Base-by-base conservation (phyloP, 2,113 vertebrate species). In the Mungos mungo region DNA sequence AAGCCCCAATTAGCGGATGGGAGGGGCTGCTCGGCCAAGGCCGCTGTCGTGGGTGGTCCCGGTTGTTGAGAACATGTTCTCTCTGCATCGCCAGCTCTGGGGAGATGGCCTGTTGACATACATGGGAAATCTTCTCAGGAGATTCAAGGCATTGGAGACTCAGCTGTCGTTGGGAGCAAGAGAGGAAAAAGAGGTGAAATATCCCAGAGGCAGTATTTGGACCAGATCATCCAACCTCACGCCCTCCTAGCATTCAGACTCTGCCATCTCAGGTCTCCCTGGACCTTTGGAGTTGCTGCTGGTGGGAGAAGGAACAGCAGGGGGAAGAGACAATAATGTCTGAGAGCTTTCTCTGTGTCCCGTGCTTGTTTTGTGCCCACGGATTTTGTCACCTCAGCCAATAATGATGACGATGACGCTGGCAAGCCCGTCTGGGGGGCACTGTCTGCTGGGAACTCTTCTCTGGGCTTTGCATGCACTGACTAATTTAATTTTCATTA, bases 361-460 rank as follows among this genome's bases (percentile, higher is more conserved):
- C 0, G 2, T 3, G 27, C 16, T 27, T 57, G 77, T 65, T n/a
- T 2, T 0, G 23, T 35, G 38, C 21, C 18, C 7, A 2, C 1
- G 13, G 80, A 45, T 25, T 35, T 7, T 31, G 45, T n/a, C 23
- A 5, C 63, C 27, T 45, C 31, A 41, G 5, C 29, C 41, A 2
- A 1, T 7, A 6, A 1, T 19, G 27, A 29, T 0, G 1, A 4
- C 9, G 29, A 1, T 7, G 41, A 8, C 2, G 57, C 7, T 14
- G 11, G 79, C 25, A 15, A 16, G 0, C 21, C 18, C 12, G 0
- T 0, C 7, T 2, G 29, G 18, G 71, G 27, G 12, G 27, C 7
- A 0, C 12, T 0, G 0, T 7, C 2, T 27, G 8, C 47, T 1
- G 19, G 45, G 5, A 6, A 1, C 6, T 0, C 57, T 15, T 27